Evolutionary conservation across 2,113 vertebrate species (phyloP).

Genomic region (Colinus virginianus): DNA sequence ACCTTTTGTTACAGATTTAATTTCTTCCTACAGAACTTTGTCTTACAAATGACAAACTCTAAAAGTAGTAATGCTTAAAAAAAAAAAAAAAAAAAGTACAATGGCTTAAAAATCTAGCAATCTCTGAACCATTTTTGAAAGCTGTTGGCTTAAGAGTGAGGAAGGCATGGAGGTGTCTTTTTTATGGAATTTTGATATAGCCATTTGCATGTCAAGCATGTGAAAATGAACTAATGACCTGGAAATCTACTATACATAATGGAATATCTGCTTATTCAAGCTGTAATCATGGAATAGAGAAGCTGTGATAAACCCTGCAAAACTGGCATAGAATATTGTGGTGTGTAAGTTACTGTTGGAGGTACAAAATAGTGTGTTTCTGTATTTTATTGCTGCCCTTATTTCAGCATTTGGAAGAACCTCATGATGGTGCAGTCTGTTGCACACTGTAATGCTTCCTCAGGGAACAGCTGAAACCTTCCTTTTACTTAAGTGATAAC

Average conservation of each 20-base stretch:
- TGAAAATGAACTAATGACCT: neutral
- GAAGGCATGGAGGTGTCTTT: neutral
- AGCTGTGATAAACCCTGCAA: neutral
- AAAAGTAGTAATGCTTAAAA: neutral
- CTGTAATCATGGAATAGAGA: neutral
- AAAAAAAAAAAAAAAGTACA: neutral
- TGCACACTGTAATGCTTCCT: neutral
- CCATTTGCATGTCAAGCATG: neutral
- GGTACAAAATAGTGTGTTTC: neutral
- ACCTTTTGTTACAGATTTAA: neutral
- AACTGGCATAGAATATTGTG: neutral
- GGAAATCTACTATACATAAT: fast-evolving
- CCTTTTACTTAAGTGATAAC: neutral
- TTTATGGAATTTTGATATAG: neutral
- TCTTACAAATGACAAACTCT: neutral
- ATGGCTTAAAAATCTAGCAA: neutral
- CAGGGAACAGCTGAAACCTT: neutral
- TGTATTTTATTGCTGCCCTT: neutral
- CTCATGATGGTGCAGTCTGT: neutral
- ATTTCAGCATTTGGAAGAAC: neutral
- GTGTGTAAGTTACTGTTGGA: neutral
- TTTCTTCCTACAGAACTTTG: neutral
- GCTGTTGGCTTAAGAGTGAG: neutral
- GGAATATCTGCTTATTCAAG: neutral
- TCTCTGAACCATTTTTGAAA: neutral